Evolutionary conservation across 2,888 invertebrate genomes (phyloP).

Genomic region (Chloroclysta siterata): DNA sequence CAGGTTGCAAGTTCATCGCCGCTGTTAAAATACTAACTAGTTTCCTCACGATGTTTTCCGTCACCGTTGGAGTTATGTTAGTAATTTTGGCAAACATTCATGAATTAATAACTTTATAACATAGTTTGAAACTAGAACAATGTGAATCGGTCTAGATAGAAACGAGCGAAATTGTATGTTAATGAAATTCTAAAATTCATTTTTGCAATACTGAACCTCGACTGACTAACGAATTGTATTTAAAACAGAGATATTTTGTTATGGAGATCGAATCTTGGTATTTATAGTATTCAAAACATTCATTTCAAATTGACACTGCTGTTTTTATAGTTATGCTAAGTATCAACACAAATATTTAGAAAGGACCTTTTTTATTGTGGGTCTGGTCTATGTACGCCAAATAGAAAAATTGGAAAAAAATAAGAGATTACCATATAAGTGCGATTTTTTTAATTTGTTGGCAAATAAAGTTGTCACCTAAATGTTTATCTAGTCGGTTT

Average conservation of each 20-base stretch:
- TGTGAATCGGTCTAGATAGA: constrained; percentile 16
- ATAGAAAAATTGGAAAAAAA: too few species aligned
- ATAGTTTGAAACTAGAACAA: constrained; percentile 27
- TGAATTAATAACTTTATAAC: constrained; percentile 17
- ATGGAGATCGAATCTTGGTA: not conserved
- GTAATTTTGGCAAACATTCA: constrained; percentile 1
- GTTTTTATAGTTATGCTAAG: not conserved
- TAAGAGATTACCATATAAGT: too few species aligned
- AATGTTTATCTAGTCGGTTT: too few species aligned
- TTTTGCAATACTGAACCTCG: constrained; percentile 21
- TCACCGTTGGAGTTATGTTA: too few species aligned
- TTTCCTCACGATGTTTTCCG: too few species aligned
- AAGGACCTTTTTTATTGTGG: too few species aligned
- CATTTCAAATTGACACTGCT: not conserved
- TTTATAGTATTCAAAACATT: not conserved
- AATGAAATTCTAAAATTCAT: constrained; percentile 28
- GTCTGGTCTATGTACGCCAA: too few species aligned
- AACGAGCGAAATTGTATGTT: constrained; percentile 26
- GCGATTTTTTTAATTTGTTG: too few species aligned
- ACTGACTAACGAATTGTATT: constrained; percentile 15
- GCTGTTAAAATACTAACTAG: too few species aligned
- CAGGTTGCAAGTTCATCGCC: too few species aligned
- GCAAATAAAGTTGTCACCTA: too few species aligned
- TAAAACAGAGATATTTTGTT: not conserved
- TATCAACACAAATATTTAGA: too few species aligned